Evolutionary conservation across 2,797 vertebrate genomes (phyloP).

Genomic region (Scarus forsteni): DNA sequence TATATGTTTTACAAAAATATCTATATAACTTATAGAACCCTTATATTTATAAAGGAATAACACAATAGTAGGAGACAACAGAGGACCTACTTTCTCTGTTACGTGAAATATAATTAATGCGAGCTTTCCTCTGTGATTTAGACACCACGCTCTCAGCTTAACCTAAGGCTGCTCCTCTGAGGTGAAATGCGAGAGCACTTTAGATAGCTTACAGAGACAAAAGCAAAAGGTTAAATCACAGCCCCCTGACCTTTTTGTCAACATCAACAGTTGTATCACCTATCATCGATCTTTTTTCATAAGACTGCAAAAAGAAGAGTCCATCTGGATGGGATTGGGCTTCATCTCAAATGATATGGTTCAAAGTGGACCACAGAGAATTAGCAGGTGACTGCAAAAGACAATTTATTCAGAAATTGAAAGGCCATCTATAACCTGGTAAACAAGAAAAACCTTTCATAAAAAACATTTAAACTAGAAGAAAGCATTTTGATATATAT

Average conservation of each 20-base stretch:
- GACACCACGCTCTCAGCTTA: conserved; percentile 2
- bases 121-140: conserved; percentile 1
- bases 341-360: conserved; percentile 27
- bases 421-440: background rate
- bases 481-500: background rate
- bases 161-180: conserved; percentile 2
- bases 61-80: background rate
- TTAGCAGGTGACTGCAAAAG: background rate
- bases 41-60: no score
- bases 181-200: conserved; percentile 20
- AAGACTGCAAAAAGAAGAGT: background rate
- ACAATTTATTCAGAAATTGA: background rate
- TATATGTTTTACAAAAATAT: no score
- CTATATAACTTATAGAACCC: no score
- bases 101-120: background rate
- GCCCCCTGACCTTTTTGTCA: conserved; percentile 50
- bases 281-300: background rate
- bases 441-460: background rate
- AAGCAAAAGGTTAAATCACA: conserved; percentile 55
- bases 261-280: conserved; percentile 43
- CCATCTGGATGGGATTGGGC: conserved; percentile 39
- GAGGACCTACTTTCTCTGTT: background rate
- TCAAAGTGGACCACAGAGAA: conserved; percentile 4
- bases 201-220: conserved; percentile 42
- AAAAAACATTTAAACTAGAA: background rate